Evolutionary conservation across 1,140 invertebrate genomes (phyloP).

Genomic region (Ceratina australensis): DNA sequence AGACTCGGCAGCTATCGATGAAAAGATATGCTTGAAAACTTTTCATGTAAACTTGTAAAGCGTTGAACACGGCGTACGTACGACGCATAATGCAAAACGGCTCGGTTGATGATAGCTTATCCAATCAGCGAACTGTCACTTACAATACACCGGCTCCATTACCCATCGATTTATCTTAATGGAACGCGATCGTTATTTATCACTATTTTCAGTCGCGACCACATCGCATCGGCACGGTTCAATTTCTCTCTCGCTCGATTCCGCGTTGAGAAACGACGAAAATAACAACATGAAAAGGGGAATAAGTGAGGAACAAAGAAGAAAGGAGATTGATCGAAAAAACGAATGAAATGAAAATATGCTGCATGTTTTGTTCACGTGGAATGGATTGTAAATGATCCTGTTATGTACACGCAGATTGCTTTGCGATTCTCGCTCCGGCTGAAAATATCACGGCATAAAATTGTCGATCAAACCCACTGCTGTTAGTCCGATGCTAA

Average conservation of each 20-base stretch:
- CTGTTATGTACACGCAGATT: conserved; percentile 9
- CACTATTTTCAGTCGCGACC: conserved; percentile 75
- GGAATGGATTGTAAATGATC: conserved; percentile 43
- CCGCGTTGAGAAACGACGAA: conserved; percentile 30
- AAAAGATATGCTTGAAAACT: background rate
- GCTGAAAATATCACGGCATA: no score
- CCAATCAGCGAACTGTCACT: conserved; percentile 77
- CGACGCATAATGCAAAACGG: conserved; percentile 73
- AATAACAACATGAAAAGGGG: conserved; percentile 8
- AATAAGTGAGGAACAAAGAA: background rate
- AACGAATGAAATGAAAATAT: conserved; percentile 28
- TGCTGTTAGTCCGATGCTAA: no score
- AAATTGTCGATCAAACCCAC: no score
- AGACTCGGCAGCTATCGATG: no score
- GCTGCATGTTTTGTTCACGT: conserved; percentile 13
- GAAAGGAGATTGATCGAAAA: background rate
- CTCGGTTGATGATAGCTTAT: conserved; percentile 74
- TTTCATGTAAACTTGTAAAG: conserved; percentile 1
- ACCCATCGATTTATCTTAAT: conserved; percentile 78
- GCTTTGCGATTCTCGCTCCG: background rate
- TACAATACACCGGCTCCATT: conserved; percentile 76
- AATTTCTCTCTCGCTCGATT: conserved; percentile 66
- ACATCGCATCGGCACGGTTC: conserved; percentile 45
- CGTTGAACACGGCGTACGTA: conserved; percentile 47
- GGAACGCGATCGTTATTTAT: conserved; percentile 77